Conservation (phyloP, 2,113 vertebrate genomes). For the Callopanchax toddi region DNA sequence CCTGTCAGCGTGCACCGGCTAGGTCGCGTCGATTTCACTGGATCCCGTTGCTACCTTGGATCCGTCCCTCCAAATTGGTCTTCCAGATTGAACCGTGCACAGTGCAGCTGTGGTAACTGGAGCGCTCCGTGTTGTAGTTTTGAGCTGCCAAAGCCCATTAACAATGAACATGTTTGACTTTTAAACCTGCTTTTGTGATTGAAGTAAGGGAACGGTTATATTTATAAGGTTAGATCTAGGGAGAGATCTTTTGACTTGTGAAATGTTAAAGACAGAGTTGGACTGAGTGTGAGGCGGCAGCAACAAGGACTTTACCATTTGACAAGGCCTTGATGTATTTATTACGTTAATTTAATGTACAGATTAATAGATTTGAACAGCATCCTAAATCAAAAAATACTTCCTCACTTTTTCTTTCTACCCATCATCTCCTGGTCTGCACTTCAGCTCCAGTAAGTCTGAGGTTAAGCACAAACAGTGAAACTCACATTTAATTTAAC, state of each 20-base stretch:
- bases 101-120: constrained; percentile 67
- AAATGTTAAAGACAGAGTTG: constrained; percentile 21
- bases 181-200: constrained; percentile 50
- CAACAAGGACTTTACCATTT: constrained; percentile 14
- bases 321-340: background rate
- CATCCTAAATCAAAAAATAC: background rate
- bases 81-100: constrained; percentile 59
- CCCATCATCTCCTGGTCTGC: background rate
- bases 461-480: constrained; percentile 27
- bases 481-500: constrained; percentile 18
- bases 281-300: constrained; percentile 16
- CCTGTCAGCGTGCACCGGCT: constrained; percentile 57
- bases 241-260: constrained; percentile 38
- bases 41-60: constrained; percentile 59
- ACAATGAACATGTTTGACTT: constrained; percentile 66
- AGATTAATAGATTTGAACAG: background rate
- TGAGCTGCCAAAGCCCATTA: constrained; percentile 61
- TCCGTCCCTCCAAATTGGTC: constrained; percentile 54
- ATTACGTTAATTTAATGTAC: background rate
- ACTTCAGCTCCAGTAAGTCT: constrained; percentile 11
- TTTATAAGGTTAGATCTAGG: constrained; percentile 46
- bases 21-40: constrained; percentile 64
- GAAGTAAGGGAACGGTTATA: constrained; percentile 46
- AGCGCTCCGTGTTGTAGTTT: constrained; percentile 56
- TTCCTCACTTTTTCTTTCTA: too few species aligned